Evolutionary conservation across 2,113 vertebrate species (phyloP).

Genomic region (Neopipo cinnamomea): DNA sequence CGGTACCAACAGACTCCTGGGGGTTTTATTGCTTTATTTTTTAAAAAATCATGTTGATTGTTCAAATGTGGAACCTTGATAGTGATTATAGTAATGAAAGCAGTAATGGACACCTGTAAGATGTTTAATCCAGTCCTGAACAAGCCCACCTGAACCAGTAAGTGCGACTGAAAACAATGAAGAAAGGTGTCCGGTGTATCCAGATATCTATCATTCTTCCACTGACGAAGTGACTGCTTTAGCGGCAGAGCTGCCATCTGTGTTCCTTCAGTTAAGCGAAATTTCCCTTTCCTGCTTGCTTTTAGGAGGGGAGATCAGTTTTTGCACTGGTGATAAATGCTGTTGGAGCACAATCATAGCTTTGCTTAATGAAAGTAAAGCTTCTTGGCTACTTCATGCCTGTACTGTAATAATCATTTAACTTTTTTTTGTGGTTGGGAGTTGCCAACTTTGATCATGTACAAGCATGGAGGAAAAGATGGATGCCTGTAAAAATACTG

Average conservation of each 20-base stretch:
- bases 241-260: neutral
- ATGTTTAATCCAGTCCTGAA: neutral
- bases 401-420: neutral
- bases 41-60: neutral
- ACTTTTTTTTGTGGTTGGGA: neutral
- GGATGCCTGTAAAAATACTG: neutral
- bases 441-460: neutral
- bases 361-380: slow-evolving; percentile 17
- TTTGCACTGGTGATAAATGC: neutral
- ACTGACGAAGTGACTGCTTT: neutral
- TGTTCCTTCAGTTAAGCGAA: neutral
- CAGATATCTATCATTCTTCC: neutral
- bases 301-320: neutral
- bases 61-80: neutral
- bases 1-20: neutral
- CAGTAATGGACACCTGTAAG: neutral
- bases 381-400: neutral
- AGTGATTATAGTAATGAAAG: neutral
- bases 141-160: neutral
- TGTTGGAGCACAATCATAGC: neutral
- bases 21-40: neutral
- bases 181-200: neutral
- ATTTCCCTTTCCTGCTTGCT: neutral
- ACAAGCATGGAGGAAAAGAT: neutral
- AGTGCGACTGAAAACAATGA: neutral